Evolutionary conservation across 2,797 vertebrate species (phyloP), one percentile per base, ranked within the genome.

Genomic region (Meda fulgida): DNA sequence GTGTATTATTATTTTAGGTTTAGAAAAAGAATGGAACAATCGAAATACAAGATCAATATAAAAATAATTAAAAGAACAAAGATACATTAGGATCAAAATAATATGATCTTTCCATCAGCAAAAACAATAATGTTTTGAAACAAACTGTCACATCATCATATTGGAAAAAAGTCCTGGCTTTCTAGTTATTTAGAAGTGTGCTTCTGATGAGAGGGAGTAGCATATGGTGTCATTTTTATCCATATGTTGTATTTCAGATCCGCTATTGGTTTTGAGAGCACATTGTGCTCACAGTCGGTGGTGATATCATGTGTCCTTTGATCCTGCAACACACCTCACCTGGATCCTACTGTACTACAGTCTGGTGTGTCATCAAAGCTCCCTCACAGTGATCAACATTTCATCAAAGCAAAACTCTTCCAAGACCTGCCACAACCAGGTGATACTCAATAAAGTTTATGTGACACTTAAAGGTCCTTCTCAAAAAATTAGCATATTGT

Each of bases 231-330:
- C 80, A 67, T 85, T 87, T 89, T 84, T 84, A 83, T 48, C 79
- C 73, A 80, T 76, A 19, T 81, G 51, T 84, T 84, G 81, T 78
- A 73, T 78, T 85, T 88, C 53, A 80, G 70, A 85, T 83, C 46
- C 73, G 69, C 70, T 80, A 80, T 86, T 77, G 80, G 55, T 67
- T 46, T 83, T 79, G 83, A 86, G 78, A 82, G 55, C 46, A 79
- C 67, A 70, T 60, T 29, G 23, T 72, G 76, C 70, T 85, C 80
- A 60, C 79, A 84, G 36, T 16, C 29, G 11, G 83, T 84, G 21
- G 79, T 85, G 77, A 88, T 82, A 72, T 71, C 36, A 58, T 87
- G 78, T 84, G 73, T 88, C 73, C 87, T 90, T 91, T 92, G 90
- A 92, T 91, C 84, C 87, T 73, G 71, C 67, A 78, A 51, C 66